These are phyloP conservation scores for Scelioninae gen. 2 DNA, from an alignment of 2,888 invertebrate species.

Conservation along the genomic window DNA sequence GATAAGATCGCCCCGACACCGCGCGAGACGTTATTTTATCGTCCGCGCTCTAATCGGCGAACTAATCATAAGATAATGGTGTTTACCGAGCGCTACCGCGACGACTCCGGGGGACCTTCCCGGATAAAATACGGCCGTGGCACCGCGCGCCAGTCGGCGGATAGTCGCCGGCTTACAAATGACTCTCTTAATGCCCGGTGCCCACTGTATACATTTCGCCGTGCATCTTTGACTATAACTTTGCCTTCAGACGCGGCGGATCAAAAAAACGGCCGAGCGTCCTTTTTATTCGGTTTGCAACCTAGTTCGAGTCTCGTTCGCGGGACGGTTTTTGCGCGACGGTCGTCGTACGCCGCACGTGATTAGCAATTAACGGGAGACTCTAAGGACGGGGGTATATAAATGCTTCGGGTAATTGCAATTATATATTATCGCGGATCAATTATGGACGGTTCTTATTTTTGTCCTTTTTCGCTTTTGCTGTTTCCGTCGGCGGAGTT, in stretches of 20 bases:
- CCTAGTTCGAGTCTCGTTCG: slow-evolving; percentile 43
- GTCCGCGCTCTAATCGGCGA: slow-evolving; percentile 40
- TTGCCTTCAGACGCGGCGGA: slow-evolving; percentile 66
- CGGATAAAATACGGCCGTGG: slow-evolving; percentile 63
- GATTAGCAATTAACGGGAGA: slow-evolving; percentile 41
- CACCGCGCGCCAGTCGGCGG: slow-evolving; percentile 67
- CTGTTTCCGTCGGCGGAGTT: no score
- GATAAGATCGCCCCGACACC: slow-evolving; percentile 38
- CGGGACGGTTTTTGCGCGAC: slow-evolving; percentile 46
- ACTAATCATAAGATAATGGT: slow-evolving; percentile 45
- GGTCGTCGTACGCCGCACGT: slow-evolving; percentile 40
- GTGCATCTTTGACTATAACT: slow-evolving; percentile 68
- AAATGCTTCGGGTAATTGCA: slow-evolving; percentile 38
- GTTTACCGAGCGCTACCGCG: slow-evolving; percentile 46
- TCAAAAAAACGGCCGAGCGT: slow-evolving; percentile 25
- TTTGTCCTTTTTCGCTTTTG: no score
- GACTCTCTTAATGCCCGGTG: slow-evolving; percentile 68
- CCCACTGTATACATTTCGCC: slow-evolving; percentile 67
- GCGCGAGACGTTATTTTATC: slow-evolving; percentile 47
- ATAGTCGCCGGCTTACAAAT: slow-evolving; percentile 67
- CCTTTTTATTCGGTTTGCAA: slow-evolving; percentile 42
- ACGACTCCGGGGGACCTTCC: slow-evolving; percentile 55
- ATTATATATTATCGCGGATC: slow-evolving; percentile 39
- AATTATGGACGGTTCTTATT: no score
- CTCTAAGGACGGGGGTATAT: slow-evolving; percentile 32